phyloP scores from a whole-genome alignment of 2,113 vertebrate genomes.

The Phylloscopus trochilus region DNA sequence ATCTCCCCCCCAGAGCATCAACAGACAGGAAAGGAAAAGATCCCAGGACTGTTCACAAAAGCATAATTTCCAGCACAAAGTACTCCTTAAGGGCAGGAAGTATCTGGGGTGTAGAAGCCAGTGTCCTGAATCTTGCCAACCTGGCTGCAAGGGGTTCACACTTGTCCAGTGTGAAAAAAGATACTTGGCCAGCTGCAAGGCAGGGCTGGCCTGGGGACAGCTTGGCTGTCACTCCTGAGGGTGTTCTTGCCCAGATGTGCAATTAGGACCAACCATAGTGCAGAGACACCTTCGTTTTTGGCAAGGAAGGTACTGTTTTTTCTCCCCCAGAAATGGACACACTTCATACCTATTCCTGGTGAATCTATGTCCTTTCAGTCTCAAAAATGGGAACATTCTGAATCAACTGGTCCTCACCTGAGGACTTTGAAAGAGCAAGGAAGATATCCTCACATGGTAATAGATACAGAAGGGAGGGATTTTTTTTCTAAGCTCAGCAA shows the following conservation, averaged over 20 bases:
- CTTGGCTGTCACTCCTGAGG: not conserved
- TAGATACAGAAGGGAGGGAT: not conserved
- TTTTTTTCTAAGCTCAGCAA: not conserved
- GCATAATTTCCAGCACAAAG: not conserved
- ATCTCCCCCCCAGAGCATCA: not conserved
- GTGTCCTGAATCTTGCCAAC: not conserved
- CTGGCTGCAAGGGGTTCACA: not conserved
- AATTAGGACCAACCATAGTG: not conserved
- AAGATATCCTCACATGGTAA: not conserved
- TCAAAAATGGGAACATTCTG: not conserved
- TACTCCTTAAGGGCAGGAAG: not conserved
- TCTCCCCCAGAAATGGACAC: not conserved
- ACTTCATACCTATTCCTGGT: not conserved
- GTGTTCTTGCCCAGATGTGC: not conserved
- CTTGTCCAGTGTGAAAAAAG: rapidly evolving
- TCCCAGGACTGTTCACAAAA: not conserved
- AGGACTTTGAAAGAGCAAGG: not conserved
- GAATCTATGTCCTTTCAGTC: not conserved
- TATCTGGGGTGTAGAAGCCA: not conserved
- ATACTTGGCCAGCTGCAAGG: rapidly evolving
- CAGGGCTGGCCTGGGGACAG: not conserved
- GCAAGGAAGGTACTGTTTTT: not conserved
- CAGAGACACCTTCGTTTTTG: not conserved
- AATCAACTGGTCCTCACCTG: not conserved
- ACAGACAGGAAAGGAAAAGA: not conserved